Evolutionary conservation across 92 coral and sea anemone species (phyloP).

Genomic region (Micromussa lordhowensis): DNA sequence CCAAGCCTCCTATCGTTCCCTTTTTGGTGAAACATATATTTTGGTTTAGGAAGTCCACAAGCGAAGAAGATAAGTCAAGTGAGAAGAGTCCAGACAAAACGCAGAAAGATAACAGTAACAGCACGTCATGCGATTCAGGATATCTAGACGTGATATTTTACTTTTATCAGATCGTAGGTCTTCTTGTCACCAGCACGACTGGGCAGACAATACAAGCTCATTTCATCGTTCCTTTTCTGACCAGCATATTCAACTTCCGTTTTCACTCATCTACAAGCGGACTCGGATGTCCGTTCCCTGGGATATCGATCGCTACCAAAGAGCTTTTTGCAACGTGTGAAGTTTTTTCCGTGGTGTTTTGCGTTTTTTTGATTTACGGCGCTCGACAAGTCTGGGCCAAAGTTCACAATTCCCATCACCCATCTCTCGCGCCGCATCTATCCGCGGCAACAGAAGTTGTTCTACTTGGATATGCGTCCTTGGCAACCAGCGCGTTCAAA

Average conservation of each 20-base stretch:
- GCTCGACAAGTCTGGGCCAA: conserved; percentile 29
- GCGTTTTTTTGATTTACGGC: conserved; percentile 52
- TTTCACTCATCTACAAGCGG: conserved; percentile 22
- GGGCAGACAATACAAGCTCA: conserved; percentile 34
- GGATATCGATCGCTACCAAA: conserved; percentile 67
- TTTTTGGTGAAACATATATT: conserved; percentile 43
- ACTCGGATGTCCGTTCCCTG: conserved; percentile 75
- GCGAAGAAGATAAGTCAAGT: conserved; percentile 2
- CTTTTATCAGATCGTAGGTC: conserved; percentile 76
- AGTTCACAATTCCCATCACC: conserved; percentile 22
- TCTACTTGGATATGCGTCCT: conserved; percentile 66
- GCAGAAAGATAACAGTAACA: conserved; percentile 19
- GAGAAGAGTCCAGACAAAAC: background rate
- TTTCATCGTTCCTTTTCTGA: conserved; percentile 25
- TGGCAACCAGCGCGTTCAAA: conserved; percentile 63
- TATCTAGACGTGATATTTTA: conserved; percentile 71
- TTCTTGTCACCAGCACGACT: conserved; percentile 57
- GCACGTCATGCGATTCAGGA: conserved; percentile 28
- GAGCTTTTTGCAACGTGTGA: conserved; percentile 61
- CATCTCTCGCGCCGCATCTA: conserved; percentile 58
- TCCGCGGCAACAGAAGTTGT: conserved; percentile 68
- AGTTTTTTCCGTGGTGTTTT: conserved; percentile 52
- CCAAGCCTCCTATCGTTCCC: conserved; percentile 64
- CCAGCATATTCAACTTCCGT: conserved; percentile 53
- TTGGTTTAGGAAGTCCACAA: conserved; percentile 55